phyloP scores from a whole-genome alignment of 1,140 invertebrate species.

The Atta texana region DNA sequence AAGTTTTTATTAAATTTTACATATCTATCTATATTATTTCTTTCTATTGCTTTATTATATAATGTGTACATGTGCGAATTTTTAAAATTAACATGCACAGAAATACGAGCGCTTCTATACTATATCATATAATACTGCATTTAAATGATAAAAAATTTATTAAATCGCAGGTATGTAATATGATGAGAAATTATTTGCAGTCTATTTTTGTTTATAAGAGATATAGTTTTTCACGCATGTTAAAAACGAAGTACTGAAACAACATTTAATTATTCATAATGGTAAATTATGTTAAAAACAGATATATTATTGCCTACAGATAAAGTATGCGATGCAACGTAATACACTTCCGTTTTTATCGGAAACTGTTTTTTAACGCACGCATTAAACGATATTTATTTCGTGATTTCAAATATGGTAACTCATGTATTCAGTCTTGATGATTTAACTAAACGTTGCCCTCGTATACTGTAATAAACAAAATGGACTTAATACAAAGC shows the following conservation, averaged over 20 bases:
- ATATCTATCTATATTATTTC: slow-evolving; percentile 13
- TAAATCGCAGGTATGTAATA: neutral
- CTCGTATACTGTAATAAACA: slow-evolving; percentile 41
- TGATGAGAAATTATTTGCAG: slow-evolving; percentile 4
- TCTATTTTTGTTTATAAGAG: slow-evolving; percentile 39
- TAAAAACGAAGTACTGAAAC: slow-evolving; percentile 8
- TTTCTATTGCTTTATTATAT: slow-evolving; percentile 32
- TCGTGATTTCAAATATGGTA: slow-evolving; percentile 56
- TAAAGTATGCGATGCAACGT: neutral
- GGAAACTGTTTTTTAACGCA: slow-evolving; percentile 16
- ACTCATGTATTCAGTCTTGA: slow-evolving; percentile 60
- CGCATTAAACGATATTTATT: slow-evolving; percentile 9
- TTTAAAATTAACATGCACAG: slow-evolving; percentile 27
- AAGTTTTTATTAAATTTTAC: slow-evolving; percentile 60
- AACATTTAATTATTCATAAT: neutral
- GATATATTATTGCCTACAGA: slow-evolving; percentile 28
- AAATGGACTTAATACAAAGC: slow-evolving; percentile 17
- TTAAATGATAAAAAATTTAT: slow-evolving; percentile 4
- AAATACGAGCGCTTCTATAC: slow-evolving; percentile 18
- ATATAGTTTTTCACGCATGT: neutral
- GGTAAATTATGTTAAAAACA: neutral
- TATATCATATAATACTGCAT: slow-evolving; percentile 4
- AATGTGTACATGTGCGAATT: slow-evolving; percentile 11
- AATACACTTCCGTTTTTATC: neutral
- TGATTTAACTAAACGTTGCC: slow-evolving; percentile 32